These are phyloP conservation scores for Scaptomyza graminum DNA, from an alignment of 1,140 invertebrate genomes.

Conservation along the genomic window DNA sequence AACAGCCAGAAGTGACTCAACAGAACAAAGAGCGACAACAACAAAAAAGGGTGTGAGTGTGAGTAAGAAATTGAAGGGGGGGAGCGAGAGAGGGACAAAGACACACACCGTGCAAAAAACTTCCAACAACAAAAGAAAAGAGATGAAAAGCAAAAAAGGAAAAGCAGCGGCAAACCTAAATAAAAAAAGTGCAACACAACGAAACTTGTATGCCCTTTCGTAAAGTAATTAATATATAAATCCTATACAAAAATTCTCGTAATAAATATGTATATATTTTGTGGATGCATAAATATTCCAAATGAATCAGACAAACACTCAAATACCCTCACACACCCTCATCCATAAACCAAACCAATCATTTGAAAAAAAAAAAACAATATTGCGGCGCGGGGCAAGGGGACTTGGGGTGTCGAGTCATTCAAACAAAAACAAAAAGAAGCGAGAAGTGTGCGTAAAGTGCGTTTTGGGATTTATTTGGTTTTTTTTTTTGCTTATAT, in stretches of 20 bases:
- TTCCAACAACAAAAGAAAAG: slow-evolving; percentile 8
- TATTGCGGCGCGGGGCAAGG: background rate
- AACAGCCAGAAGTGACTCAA: slow-evolving; percentile 51
- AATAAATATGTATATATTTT: too few relatives aligned
- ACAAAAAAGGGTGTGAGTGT: slow-evolving; percentile 6
- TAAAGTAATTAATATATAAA: too few relatives aligned
- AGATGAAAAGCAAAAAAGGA: background rate
- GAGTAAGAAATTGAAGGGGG: background rate
- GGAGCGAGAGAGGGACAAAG: slow-evolving; percentile 10
- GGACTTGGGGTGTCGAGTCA: background rate
- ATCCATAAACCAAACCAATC: slow-evolving; percentile 5
- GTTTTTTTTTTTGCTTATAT: slow-evolving; percentile 17
- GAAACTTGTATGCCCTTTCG: slow-evolving; percentile 11
- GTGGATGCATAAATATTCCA: background rate
- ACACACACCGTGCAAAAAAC: slow-evolving; percentile 24
- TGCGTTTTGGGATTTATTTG: slow-evolving; percentile 51
- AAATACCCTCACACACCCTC: slow-evolving; percentile 6
- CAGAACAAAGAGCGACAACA: slow-evolving; percentile 37
- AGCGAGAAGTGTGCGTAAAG: slow-evolving; percentile 57
- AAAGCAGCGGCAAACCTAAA: slow-evolving; percentile 1
- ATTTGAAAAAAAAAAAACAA: slow-evolving; percentile 14
- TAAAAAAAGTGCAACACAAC: background rate
- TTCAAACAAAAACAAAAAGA: background rate
- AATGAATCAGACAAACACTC: background rate
- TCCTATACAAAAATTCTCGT: too few relatives aligned